These are phyloP conservation scores for Callinectes sapidus DNA, from an alignment of 2,888 invertebrate genomes.

Conservation along the genomic window DNA sequence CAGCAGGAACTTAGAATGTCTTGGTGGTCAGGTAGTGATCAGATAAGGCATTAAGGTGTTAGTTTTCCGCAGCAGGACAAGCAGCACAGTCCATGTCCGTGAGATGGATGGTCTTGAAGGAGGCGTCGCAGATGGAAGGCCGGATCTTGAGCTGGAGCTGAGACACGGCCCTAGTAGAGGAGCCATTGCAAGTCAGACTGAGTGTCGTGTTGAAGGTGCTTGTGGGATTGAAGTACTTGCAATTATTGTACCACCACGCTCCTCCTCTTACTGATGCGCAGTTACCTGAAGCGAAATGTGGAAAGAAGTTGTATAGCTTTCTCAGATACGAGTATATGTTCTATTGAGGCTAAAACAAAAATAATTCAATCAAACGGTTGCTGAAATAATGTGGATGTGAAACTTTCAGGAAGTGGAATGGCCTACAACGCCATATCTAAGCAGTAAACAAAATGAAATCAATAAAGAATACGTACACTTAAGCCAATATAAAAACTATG, in stretches of 20 bases:
- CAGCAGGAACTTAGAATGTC: background rate
- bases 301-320: background rate
- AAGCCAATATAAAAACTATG: background rate
- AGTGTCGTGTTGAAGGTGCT: background rate
- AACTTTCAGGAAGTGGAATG: background rate
- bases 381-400: background rate
- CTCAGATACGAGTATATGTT: background rate
- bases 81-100: background rate
- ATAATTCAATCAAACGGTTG: background rate
- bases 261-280: background rate
- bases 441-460: no score
- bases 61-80: background rate
- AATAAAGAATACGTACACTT: no score
- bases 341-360: background rate
- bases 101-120: conserved; percentile 34
- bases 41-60: background rate
- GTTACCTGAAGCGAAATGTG: background rate
- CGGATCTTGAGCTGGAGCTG: background rate
- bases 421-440: no score
- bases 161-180: background rate
- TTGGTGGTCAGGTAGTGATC: background rate
- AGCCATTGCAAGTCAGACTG: background rate
- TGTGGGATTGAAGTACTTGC: background rate
- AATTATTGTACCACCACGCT: background rate
- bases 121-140: background rate